These are phyloP conservation scores for Chrysemys picta DNA, from an alignment of 2,113 vertebrate species.

Conservation along the genomic window DNA sequence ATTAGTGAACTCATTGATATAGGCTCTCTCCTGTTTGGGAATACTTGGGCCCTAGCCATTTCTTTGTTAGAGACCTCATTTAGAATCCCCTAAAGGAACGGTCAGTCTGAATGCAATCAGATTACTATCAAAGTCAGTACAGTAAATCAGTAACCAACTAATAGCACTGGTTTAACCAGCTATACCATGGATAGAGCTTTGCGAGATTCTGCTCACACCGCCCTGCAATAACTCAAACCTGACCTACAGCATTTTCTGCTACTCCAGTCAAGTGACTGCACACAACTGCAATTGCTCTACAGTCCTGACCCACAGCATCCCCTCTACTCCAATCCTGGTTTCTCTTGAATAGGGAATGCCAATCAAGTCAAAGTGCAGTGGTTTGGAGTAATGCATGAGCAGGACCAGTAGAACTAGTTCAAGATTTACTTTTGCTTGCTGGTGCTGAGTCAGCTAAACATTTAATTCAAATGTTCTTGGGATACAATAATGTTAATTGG, in stretches of 20 bases:
- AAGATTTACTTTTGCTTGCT: conserved; percentile 3
- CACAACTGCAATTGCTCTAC: too few relatives aligned
- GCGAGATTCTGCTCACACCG: background rate
- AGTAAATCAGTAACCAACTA: background rate
- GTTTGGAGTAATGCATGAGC: background rate
- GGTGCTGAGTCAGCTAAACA: conserved; percentile 19
- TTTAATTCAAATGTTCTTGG: conserved; percentile 52
- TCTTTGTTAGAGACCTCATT: background rate
- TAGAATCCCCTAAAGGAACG: background rate
- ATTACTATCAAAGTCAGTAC: background rate
- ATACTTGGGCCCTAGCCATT: background rate
- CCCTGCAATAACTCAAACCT: too few relatives aligned
- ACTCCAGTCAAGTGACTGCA: background rate
- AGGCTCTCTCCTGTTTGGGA: background rate
- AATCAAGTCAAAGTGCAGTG: background rate
- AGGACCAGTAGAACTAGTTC: background rate
- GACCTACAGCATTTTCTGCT: background rate
- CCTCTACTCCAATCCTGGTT: background rate
- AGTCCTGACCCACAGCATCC: background rate
- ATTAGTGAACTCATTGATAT: background rate
- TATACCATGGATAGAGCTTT: background rate
- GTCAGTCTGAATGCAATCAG: background rate
- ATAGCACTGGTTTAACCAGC: background rate
- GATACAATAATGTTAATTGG: conserved; percentile 27
- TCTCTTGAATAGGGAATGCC: background rate